Conservation (phyloP, 2,113 vertebrate genomes). For the Colossoma macropomum region DNA sequence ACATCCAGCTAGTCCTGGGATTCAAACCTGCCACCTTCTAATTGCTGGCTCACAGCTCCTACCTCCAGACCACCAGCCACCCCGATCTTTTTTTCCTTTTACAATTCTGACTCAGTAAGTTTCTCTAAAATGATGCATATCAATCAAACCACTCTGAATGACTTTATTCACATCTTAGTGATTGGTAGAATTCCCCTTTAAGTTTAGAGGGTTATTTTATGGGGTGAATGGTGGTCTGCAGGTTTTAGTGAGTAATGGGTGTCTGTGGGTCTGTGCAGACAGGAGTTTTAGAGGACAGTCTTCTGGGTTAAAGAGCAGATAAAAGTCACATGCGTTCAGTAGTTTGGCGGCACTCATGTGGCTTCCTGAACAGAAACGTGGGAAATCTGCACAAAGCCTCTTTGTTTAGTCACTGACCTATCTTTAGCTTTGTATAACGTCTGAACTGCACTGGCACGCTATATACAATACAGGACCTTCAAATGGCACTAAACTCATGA, state of each 20-base stretch:
- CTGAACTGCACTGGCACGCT: not conserved
- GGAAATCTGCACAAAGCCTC: slow-evolving; percentile 45
- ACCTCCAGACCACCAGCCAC: too few relatives aligned
- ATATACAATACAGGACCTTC: not conserved
- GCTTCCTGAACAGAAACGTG: slow-evolving; percentile 39
- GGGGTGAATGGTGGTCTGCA: not conserved
- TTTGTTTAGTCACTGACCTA: slow-evolving; percentile 33
- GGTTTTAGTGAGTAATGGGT: not conserved
- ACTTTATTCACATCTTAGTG: too few relatives aligned
- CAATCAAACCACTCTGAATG: too few relatives aligned
- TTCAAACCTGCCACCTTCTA: too few relatives aligned
- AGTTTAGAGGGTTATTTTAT: not conserved
- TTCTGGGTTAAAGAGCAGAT: slow-evolving; percentile 25
- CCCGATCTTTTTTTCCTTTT: too few relatives aligned
- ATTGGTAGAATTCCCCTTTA: too few relatives aligned
- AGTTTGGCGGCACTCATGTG: slow-evolving; percentile 31
- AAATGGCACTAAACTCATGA: not conserved
- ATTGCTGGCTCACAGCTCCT: too few relatives aligned
- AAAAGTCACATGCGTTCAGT: slow-evolving; percentile 43
- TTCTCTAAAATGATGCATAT: too few relatives aligned
- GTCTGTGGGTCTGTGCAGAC: not conserved
- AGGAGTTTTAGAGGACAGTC: not conserved
- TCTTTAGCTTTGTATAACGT: slow-evolving; percentile 29
- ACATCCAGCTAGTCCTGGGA: too few relatives aligned
- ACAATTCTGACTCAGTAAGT: too few relatives aligned